Percentiles rank a stretch among this genome's conserved stretches.
Conservation (phyloP, 2,113 vertebrate species). For the Malurus elegans region DNA sequence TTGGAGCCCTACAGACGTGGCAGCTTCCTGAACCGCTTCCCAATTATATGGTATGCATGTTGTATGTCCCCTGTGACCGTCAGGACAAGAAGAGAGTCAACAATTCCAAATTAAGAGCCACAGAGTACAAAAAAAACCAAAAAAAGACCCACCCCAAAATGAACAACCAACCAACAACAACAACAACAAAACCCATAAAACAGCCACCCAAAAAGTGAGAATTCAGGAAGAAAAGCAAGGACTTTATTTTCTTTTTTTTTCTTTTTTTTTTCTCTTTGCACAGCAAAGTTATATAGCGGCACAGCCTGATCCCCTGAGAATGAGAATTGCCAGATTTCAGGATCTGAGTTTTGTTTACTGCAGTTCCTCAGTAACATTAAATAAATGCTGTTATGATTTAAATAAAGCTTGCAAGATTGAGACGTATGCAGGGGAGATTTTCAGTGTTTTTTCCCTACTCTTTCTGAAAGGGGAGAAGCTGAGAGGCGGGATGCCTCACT, state of each 20-base stretch:
- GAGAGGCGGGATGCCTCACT: neutral
- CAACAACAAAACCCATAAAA: no score
- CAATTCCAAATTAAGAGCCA: slow-evolving; percentile 43
- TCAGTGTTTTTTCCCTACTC: neutral
- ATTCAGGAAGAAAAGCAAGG: neutral
- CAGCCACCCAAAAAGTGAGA: neutral
- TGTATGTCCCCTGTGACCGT: neutral
- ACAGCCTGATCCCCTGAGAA: neutral
- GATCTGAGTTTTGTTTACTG: neutral
- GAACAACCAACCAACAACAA: no score
- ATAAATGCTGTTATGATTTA: neutral
- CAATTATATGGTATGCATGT: slow-evolving; percentile 25
- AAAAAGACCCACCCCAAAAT: neutral
- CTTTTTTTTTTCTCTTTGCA: neutral
- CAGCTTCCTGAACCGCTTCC: slow-evolving; percentile 19
- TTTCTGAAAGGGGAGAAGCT: neutral
- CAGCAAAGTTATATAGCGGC: neutral
- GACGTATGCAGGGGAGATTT: neutral
- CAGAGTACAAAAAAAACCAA: neutral
- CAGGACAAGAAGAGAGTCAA: neutral
- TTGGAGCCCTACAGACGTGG: slow-evolving; percentile 62
- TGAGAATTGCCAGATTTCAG: neutral
- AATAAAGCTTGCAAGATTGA: neutral
- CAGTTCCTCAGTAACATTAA: neutral
- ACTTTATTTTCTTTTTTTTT: neutral